Conservation (phyloP, 2,888 invertebrate species). For the Nymphalis polychloros region DNA sequence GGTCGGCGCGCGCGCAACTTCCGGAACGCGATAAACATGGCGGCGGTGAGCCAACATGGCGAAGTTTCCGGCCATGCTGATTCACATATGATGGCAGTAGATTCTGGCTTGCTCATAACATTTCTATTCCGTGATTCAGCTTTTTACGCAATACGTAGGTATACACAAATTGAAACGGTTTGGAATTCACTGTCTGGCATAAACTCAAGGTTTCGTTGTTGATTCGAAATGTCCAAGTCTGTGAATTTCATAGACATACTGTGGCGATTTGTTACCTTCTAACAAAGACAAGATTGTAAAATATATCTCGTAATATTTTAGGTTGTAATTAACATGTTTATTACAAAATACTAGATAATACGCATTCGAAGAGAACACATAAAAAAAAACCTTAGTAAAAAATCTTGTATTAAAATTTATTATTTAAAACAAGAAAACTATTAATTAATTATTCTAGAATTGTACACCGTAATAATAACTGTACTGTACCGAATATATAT, state of each 20-base stretch:
- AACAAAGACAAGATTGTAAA: conserved; percentile 7
- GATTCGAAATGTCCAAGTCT: conserved; percentile 41
- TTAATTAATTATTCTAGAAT: too few relatives aligned
- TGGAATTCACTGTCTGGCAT: conserved; percentile 61
- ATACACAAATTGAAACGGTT: conserved; percentile 59
- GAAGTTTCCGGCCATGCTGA: conserved; percentile 78
- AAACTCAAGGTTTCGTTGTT: conserved; percentile 45
- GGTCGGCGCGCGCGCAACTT: conserved; percentile 79
- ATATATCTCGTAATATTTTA: background rate
- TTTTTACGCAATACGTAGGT: conserved; percentile 69
- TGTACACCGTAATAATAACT: too few relatives aligned
- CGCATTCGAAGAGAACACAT: too few relatives aligned
- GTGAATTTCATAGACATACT: conserved; percentile 34
- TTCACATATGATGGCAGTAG: conserved; percentile 71
- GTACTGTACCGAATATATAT: too few relatives aligned
- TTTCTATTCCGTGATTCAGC: conserved; percentile 78
- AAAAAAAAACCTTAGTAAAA: too few relatives aligned
- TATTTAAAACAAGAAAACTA: background rate
- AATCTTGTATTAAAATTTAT: too few relatives aligned
- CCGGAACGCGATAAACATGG: conserved; percentile 79
- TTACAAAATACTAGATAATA: background rate
- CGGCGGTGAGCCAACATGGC: conserved; percentile 77
- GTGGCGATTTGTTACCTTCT: conserved; percentile 21
- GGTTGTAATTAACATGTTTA: background rate
- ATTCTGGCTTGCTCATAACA: conserved; percentile 75